Conservation (phyloP, 1,140 invertebrate genomes). For the Triops cancriformis region DNA sequence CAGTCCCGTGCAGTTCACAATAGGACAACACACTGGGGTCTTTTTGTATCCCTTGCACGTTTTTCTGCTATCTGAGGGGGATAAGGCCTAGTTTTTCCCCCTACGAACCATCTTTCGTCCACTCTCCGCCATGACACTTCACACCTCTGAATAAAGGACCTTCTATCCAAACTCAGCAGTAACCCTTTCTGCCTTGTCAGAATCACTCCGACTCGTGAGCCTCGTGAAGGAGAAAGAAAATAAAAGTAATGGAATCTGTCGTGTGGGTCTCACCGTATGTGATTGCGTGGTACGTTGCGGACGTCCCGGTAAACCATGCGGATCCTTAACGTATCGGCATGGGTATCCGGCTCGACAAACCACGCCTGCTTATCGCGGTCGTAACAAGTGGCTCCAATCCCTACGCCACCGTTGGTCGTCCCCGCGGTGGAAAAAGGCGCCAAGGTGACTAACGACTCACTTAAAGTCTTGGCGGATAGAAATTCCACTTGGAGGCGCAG, state of each 20-base stretch:
- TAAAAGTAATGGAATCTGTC: neutral
- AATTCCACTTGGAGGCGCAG: conserved; percentile 65
- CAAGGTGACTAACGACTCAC: conserved; percentile 45
- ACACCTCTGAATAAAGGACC: neutral
- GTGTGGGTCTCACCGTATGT: conserved; percentile 48
- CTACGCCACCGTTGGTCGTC: conserved; percentile 5
- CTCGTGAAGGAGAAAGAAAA: neutral
- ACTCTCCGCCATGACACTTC: neutral
- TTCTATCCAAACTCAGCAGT: neutral
- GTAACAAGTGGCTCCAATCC: conserved; percentile 56
- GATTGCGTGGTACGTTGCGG: conserved; percentile 73
- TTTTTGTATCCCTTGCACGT: no score
- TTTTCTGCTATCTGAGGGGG: no score
- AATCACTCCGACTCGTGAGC: no score
- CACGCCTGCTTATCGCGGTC: conserved; percentile 77
- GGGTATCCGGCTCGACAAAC: conserved; percentile 68
- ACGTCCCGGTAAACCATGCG: conserved; percentile 76
- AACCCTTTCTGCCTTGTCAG: neutral
- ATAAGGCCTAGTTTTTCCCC: no score
- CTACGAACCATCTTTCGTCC: no score
- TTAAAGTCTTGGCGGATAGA: conserved; percentile 63
- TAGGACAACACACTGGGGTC: no score
- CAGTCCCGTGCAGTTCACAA: no score
- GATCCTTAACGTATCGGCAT: conserved; percentile 65
- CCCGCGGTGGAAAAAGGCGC: neutral